Evolutionary conservation across 2,797 vertebrate species (phyloP), one percentile per base, ranked within the genome.

Genomic region (Vipera latastei): DNA sequence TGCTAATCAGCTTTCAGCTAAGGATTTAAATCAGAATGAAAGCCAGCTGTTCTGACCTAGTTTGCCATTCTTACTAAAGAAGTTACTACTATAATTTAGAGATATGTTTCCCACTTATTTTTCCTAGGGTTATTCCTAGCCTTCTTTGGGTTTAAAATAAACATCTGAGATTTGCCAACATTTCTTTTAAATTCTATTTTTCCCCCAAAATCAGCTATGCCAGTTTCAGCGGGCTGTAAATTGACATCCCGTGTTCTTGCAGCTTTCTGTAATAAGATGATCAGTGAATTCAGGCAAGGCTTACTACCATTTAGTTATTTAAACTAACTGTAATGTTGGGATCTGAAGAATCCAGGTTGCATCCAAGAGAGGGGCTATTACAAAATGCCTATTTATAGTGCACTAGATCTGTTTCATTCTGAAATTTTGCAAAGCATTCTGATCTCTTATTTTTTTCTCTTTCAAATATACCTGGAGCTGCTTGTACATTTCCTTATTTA

Each of bases 21-120:
- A 94, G 91, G n/a, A 86, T 96, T 96, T 93, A 91, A 95, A 69
- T 94, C 92, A 61, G 93, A 96, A 92, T 92, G 94, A 93, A 95
- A 95, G 96, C 86, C 93, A 94, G 94, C 95, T 94, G 96, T 95
- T 95, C 93, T 94, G 95, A 95, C 95, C 95, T 96, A 96, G 96
- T 97, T 97, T 96, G 95, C 95, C 93, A 90, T 92, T 94, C 95
- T 96, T 97, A 95, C 95, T 90, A 90, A 91, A 94, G 91, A 96
- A 95, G 92, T 95, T 95, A 95, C 96, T 97, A 96, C 96, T 96
- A 95, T 97, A 95, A 97, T 97, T 97, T 96, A 96, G 97, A 97
- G 94, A 96, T 94, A 92, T 96, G 95, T 95, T 96, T 95, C 94
- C 94, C 93, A 91, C 96, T 95, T 96, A 96, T 95, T 96, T 96